Conservation (phyloP, 2,797 vertebrate genomes). For the Parauchenoglanis ngamensis region DNA sequence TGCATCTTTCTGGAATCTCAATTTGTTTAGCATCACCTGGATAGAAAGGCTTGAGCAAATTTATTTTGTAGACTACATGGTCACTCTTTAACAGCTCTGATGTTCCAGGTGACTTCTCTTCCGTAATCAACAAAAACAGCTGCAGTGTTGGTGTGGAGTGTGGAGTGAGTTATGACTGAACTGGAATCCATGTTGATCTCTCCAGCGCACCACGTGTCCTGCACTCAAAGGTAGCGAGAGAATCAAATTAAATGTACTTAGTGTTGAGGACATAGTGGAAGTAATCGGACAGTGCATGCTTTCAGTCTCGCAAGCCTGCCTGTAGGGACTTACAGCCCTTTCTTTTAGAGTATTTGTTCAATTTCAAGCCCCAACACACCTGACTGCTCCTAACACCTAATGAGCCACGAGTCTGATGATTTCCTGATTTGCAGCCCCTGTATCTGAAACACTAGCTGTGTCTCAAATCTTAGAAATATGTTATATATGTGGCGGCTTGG, state of each 20-base stretch:
- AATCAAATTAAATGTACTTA: constrained; percentile 25
- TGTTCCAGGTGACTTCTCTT: constrained; percentile 14
- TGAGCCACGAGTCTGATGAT: constrained; percentile 45
- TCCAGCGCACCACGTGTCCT: neutral
- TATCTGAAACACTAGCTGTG: neutral
- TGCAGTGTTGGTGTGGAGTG: neutral
- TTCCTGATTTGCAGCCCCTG: constrained; percentile 43
- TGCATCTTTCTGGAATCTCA: neutral
- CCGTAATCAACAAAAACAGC: constrained; percentile 12
- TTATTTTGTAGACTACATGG: neutral
- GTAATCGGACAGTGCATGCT: constrained; percentile 14
- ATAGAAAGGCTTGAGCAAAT: neutral
- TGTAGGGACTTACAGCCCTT: constrained; percentile 26
- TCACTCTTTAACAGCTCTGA: neutral
- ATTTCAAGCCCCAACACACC: constrained; percentile 55
- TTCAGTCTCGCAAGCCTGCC: constrained; percentile 20
- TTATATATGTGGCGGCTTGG: neutral
- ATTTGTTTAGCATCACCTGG: neutral
- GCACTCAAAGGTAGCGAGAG: neutral
- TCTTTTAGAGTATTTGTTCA: constrained; percentile 50
- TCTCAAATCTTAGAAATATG: constrained; percentile 6
- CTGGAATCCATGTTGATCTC: neutral
- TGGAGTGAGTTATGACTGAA: neutral
- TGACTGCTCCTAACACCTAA: constrained; percentile 48
- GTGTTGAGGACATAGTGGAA: constrained; percentile 6